A percentile compares a stretch with the other conserved stretches of the same genome.
Conservation (phyloP, 2,888 invertebrate species). For the Caenorhabditis sp. region DNA sequence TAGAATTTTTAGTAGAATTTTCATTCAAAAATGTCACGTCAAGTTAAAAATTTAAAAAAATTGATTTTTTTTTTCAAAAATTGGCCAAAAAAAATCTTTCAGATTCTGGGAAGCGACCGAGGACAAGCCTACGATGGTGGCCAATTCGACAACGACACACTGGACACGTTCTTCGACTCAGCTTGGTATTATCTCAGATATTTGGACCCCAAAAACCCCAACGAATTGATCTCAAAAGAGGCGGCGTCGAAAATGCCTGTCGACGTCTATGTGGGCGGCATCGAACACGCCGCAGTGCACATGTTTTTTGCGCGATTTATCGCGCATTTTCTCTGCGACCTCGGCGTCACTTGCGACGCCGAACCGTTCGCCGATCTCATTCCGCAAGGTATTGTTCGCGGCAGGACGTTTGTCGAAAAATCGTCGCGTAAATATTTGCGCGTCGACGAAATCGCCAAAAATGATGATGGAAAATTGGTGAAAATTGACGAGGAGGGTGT, state of each 20-base stretch:
- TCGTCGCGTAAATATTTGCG: constrained; percentile 83
- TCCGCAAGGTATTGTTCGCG: constrained; percentile 77
- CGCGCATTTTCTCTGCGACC: constrained; percentile 85
- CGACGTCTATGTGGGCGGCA: constrained; percentile 93
- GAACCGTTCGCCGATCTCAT: constrained; percentile 92
- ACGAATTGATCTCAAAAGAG: constrained; percentile 73
- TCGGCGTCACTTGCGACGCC: constrained; percentile 78
- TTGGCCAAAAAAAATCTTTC: background rate
- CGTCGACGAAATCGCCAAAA: too few relatives aligned
- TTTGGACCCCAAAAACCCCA: constrained; percentile 81
- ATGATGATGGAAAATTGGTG: too few relatives aligned
- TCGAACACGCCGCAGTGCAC: constrained; percentile 95
- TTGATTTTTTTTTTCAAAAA: background rate
- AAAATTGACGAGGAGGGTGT: constrained; percentile 19
- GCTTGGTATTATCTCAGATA: constrained; percentile 96
- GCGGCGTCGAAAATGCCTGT: constrained; percentile 89
- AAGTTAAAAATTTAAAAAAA: background rate
- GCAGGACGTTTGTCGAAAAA: constrained; percentile 44
- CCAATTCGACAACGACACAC: constrained; percentile 89
- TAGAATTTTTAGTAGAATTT: too few relatives aligned
- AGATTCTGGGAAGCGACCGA: constrained; percentile 16
- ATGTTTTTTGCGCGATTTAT: constrained; percentile 95
- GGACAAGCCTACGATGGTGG: constrained; percentile 73
- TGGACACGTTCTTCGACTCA: constrained; percentile 99
- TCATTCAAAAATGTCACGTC: too few relatives aligned